Percentiles rank a stretch among this genome's conserved stretches.
These are phyloP conservation scores for Zaprionus kolodkinae DNA, from an alignment of 1,140 invertebrate genomes.

Conservation along the genomic window DNA sequence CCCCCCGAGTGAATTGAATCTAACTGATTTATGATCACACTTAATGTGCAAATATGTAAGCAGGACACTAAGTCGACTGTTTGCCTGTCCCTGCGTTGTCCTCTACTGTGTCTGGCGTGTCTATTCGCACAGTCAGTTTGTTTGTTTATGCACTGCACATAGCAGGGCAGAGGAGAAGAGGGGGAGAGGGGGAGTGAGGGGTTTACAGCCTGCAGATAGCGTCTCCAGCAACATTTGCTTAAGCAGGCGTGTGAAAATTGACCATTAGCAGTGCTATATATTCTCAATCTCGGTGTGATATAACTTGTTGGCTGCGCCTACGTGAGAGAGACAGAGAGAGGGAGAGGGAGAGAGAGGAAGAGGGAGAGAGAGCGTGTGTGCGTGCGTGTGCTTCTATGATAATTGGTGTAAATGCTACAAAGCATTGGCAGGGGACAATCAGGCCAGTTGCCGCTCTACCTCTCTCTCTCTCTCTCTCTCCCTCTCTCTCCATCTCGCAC, in stretches of 20 bases:
- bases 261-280: constrained; percentile 79
- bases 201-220: neutral
- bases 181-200: neutral
- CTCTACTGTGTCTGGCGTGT: constrained; percentile 14
- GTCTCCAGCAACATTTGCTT: constrained; percentile 57
- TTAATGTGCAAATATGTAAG: constrained; percentile 73
- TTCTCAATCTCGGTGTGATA: constrained; percentile 68
- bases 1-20: constrained; percentile 77
- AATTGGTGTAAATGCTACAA: constrained; percentile 77
- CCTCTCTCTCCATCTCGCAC: constrained; percentile 10
- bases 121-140: constrained; percentile 51
- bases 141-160: constrained; percentile 65
- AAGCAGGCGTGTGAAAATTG: constrained; percentile 79
- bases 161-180: neutral
- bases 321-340: constrained; percentile 19
- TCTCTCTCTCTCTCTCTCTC: neutral
- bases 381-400: constrained; percentile 39
- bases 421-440: constrained; percentile 50
- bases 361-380: constrained; percentile 32
- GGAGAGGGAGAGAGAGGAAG: constrained; percentile 16
- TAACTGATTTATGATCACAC: constrained; percentile 77
- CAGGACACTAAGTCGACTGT: constrained; percentile 35
- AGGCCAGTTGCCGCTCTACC: neutral
- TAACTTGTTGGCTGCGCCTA: constrained; percentile 50
- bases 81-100: constrained; percentile 4